Evolutionary conservation across 1,140 invertebrate genomes (phyloP).

Genomic region (Cyphomyrmex costatus): DNA sequence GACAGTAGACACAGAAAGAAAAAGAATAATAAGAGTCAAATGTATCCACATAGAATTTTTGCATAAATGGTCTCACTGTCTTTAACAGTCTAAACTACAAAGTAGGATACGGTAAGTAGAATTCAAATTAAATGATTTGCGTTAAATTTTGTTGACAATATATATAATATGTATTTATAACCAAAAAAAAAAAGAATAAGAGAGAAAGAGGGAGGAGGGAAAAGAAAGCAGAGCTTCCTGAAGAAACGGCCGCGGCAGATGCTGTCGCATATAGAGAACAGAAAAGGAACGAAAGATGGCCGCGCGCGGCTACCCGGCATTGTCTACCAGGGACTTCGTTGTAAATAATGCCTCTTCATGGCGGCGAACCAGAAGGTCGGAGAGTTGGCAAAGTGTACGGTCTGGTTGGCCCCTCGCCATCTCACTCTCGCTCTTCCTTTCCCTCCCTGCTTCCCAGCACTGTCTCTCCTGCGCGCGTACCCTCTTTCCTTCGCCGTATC

Average conservation of each 20-base stretch:
- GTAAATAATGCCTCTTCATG: slow-evolving; percentile 86
- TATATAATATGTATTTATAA: not conserved
- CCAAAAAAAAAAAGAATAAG: not conserved
- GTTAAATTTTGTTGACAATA: not conserved
- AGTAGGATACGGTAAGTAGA: not conserved
- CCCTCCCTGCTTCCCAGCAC: not conserved
- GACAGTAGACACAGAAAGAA: not conserved
- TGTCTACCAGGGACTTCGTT: slow-evolving; percentile 83
- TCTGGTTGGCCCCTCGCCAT: slow-evolving; percentile 78
- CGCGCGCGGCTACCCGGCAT: slow-evolving; percentile 80
- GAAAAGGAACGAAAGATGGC: slow-evolving; percentile 86
- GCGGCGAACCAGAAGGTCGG: slow-evolving; percentile 80
- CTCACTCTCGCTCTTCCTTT: slow-evolving; percentile 64
- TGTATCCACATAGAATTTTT: not conserved
- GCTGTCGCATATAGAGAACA: slow-evolving; percentile 85
- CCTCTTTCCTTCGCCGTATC: slow-evolving; percentile 45
- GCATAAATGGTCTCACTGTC: not conserved
- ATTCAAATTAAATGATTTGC: not conserved
- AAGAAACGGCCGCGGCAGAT: slow-evolving; percentile 77
- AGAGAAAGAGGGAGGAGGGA: not conserved
- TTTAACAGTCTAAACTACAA: not conserved
- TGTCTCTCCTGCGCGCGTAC: slow-evolving; percentile 24
- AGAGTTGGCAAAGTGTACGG: slow-evolving; percentile 78
- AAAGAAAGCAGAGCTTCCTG: slow-evolving; percentile 33
- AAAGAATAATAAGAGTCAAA: not conserved